Conservation (phyloP, 2,113 vertebrate species). For the Calidris pygmaea region DNA sequence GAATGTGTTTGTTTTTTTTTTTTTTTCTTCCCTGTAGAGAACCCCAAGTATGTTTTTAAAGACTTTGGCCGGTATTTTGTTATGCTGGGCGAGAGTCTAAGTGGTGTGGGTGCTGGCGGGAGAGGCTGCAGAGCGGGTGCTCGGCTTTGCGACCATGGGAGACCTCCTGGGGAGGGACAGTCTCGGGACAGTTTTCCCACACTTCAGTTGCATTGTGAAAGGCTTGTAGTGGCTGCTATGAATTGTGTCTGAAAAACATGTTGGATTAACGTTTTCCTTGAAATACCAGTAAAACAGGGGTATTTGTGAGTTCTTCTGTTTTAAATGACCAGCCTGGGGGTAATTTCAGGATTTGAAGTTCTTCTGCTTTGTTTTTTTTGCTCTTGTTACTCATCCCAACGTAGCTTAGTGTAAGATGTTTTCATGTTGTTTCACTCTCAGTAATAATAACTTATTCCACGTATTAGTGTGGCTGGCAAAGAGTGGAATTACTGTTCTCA, state of each 20-base stretch:
- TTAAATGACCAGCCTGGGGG: not conserved
- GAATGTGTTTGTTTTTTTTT: not conserved
- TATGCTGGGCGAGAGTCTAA: not conserved
- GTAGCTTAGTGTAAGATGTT: not conserved
- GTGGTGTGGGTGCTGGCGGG: not conserved
- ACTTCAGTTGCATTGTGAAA: not conserved
- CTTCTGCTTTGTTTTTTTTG: not conserved
- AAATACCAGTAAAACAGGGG: not conserved
- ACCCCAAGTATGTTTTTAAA: not conserved
- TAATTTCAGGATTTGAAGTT: not conserved
- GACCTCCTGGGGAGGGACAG: not conserved
- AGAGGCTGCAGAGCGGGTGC: rapidly evolving
- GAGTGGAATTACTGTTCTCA: not conserved
- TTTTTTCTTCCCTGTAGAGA: not conserved
- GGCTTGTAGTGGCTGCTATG: not conserved
- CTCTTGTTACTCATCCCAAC: not conserved
- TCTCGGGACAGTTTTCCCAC: not conserved
- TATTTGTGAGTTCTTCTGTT: not conserved
- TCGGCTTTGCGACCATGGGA: not conserved
- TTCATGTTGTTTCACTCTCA: not conserved
- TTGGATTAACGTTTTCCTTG: not conserved
- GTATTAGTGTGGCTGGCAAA: not conserved
- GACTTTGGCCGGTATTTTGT: not conserved
- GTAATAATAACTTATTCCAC: not conserved
- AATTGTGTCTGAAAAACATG: not conserved